Evolutionary conservation across 2,797 vertebrate species (phyloP), one percentile per base, ranked within the genome.

Genomic region (Lacerta bilineata): DNA sequence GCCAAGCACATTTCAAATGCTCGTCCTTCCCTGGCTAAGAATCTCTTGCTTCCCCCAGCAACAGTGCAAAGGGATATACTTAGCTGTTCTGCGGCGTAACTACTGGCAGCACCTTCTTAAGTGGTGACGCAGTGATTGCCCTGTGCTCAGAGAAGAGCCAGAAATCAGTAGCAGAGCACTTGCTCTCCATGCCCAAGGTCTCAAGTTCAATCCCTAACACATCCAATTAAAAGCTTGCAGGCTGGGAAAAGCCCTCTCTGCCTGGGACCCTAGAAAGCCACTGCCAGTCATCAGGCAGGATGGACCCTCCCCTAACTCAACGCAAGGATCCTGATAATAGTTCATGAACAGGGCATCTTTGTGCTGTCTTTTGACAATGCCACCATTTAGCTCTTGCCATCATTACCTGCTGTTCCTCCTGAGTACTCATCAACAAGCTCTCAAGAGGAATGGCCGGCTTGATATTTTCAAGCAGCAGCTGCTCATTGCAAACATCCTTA

Each of bases 391-490:
- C 66, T 43, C 36, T 79, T 71, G 20, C 82, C 66, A 84, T 27
- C 69, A 39, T 68, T 78, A 85, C 69, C 33, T 84, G 55, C 78
- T 29, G 68, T 74, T 80, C 85, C 41, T 55, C 83, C 69, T 23
- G 50, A 81, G 33, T 76, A 74, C 59, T 80, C 83, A 75, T 89
- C 85, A 85, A 68, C 77, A 84, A 85, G 88, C 69, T 27, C 41
- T 89, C 83, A 39, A 81, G 83, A 76, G 69, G 75, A 84, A 87
- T 55, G 39, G 55, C n/a, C 66, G 55, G 66, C 75, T 29, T 89
- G 78, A 55, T 89, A 85, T 75, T 81, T 85, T 85, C 80, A 89
- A 25, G 50, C 88, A 81, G 43, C 83, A 75, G 61, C 78, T 85
- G 78, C 41, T 85, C 83, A 50, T 59, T n/a, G 39, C 41, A 80